Base-by-base conservation (phyloP, 2,888 invertebrate species). In the Zootermopsis nevadensis region DNA sequence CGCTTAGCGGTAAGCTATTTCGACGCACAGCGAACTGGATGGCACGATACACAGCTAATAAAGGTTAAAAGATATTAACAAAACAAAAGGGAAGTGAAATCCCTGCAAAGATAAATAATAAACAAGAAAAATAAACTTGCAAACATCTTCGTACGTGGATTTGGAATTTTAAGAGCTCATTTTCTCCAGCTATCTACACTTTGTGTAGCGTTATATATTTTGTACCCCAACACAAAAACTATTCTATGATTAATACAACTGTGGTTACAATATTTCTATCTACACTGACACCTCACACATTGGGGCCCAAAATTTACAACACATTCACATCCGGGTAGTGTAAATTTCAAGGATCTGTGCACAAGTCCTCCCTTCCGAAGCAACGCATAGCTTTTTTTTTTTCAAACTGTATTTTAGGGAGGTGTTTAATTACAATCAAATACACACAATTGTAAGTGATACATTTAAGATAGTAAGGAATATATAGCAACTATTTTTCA, bases 401-500 rank as follows among this genome's bases (percentile, higher is more conserved):
- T 80, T 48, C 15, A 42, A 77, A 42, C 27, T 67, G 38, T 80
- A 67, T 66, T 80, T 66, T 80, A 67, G 80, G 80, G 80, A 67
- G 80, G 66, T 38, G 66, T 80, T 80, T 67, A 80, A 80, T 80
- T 80, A 80, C 80, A 80, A 80, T 80, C 38, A 80, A 80, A 80
- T 80, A 80, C 80, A 80, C 80, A 80, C 77, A 77, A 77, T 66
- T 80, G 67, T 80, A 80, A 80, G 80, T 80, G 80, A 80, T 80
- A 67, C 80, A 80, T 67, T 31, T 67, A 80, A 67, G 67, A 67
- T 67, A 80, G 67, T 80, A 42, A 67, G 67, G 55, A 80, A 80
- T 80, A 80, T 80, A 80, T 80, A 80, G 67, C 67, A 80, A 66
- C 67, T 80, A 77, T 77, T 77, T 67, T 35, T 30, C 80, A 80